Evolutionary conservation across 2,888 invertebrate genomes (phyloP).

Genomic region (Criorhina ranunculi): DNA sequence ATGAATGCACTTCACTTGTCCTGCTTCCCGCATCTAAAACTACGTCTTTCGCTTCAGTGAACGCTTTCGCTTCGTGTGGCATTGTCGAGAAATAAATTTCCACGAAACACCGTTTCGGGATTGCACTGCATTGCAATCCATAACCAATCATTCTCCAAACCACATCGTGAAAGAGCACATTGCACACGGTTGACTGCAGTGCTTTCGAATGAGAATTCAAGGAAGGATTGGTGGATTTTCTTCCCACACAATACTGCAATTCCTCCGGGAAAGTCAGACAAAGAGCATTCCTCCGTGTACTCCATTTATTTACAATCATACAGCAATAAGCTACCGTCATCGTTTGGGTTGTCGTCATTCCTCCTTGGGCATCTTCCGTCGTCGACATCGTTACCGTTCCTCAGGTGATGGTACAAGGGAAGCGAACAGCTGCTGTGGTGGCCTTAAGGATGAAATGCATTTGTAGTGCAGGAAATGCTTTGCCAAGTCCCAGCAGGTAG

Average conservation of each 20-base stretch:
- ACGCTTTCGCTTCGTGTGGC: conserved; percentile 49
- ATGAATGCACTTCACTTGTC: conserved; percentile 19
- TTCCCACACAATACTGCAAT: neutral
- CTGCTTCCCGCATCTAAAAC: conserved; percentile 6
- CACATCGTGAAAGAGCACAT: conserved; percentile 26
- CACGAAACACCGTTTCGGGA: conserved; percentile 27
- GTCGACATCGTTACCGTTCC: conserved; percentile 8
- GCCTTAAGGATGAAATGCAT: conserved; percentile 45
- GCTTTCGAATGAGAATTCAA: conserved; percentile 19
- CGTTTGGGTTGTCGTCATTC: conserved; percentile 31
- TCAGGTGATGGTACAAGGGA: conserved; percentile 36
- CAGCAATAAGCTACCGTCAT: conserved; percentile 57
- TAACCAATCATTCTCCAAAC: conserved; percentile 62
- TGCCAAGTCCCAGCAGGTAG: conserved; percentile 37
- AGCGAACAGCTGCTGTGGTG: conserved; percentile 24
- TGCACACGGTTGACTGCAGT: conserved; percentile 40
- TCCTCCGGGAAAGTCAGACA: conserved; percentile 30
- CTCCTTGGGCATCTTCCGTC: conserved; percentile 1
- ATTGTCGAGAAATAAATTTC: conserved; percentile 62
- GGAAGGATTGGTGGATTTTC: conserved; percentile 8
- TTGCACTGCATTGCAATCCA: conserved; percentile 47
- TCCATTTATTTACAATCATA: conserved; percentile 60
- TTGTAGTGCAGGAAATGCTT: conserved; percentile 27
- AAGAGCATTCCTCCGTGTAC: conserved; percentile 48
- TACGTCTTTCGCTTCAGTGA: conserved; percentile 14